Base-by-base conservation (phyloP, 2,888 invertebrate genomes). In the Macrophya alboannulata region DNA sequence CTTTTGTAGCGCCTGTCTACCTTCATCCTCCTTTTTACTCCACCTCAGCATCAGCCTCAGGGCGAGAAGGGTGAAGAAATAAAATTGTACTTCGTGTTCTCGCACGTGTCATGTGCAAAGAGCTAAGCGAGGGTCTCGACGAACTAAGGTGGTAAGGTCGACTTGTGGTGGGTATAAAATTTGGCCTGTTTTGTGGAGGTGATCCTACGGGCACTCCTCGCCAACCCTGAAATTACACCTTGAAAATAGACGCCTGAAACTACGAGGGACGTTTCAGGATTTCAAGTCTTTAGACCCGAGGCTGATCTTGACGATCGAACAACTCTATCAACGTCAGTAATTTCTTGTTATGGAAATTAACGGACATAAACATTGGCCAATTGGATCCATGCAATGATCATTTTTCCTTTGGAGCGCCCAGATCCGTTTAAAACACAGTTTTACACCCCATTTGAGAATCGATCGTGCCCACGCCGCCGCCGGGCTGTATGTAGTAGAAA, bases 21-120 rank as follows among this genome's bases (percentile, higher is more conserved):
- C 10, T 77, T 76, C 45, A 77, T 55, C n/a, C 25, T 68, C 81
- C 59, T 55, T 86, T 72, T 71, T 17, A 68, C 48, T 81, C 68
- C 48, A 43, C 55, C 77, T 84, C 74, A 40, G 48, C 45, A 31
- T 68, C 71, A 72, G 68, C 59, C 79, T 74, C 45, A 1, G 45
- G 45, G 45, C 9, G 68, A 74, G 25, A 77, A 37, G 85, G 86
- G 84, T 85, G 65, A 83, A 85, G 31, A 87, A 87, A 88, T 89
- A 88, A 90, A 90, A 90, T 90, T 89, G 88, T 90, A 88, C 89
- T 88, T 86, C 87, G 86, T 86, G 88, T 87, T 86, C 83, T 85
- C 79, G 25, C 85, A 51, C 62, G 65, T 51, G 81, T 40, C n/a
- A 68, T 37, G n/a, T 21, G 74, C 5, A 77, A 51, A 51, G 31